Conservation (phyloP, 2,113 vertebrate genomes). For the Gadus chalcogrammus region DNA sequence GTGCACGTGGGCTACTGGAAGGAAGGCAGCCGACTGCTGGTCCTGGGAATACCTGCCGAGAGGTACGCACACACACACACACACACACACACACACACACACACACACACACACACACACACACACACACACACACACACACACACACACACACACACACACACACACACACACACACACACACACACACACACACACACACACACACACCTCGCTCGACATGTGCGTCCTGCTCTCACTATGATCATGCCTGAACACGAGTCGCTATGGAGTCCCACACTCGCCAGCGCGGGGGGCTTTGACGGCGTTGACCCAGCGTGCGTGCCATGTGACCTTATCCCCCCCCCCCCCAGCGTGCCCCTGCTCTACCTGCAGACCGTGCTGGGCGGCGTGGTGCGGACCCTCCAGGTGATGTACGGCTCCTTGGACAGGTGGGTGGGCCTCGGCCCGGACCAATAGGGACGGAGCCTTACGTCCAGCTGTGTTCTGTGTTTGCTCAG, state of each 20-base stretch:
- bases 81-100: neutral
- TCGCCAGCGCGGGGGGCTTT: too few species aligned
- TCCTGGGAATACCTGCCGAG: slow-evolving; percentile 88
- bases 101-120: neutral
- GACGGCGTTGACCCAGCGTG: too few species aligned
- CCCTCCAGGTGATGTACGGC: slow-evolving; percentile 87
- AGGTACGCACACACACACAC: slow-evolving; percentile 68
- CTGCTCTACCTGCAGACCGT: slow-evolving; percentile 85
- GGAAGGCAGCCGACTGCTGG: slow-evolving; percentile 82
- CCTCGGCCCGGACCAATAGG: neutral
- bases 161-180: neutral
- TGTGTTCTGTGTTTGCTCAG: too few species aligned
- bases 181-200: neutral
- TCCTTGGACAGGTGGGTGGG: slow-evolving; percentile 83
- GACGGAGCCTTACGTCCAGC: neutral
- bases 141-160: neutral
- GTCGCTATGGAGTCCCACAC: too few species aligned
- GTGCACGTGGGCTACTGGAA: slow-evolving; percentile 95
- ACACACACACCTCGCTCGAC: neutral
- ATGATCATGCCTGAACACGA: neutral
- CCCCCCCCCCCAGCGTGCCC: slow-evolving; percentile 77
- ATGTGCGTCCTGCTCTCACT: neutral
- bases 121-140: neutral
- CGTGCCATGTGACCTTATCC: neutral
- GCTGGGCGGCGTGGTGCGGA: slow-evolving; percentile 80